Evolutionary conservation across 2,888 invertebrate genomes (phyloP).

Genomic region (Lamellibrachia satsuma): DNA sequence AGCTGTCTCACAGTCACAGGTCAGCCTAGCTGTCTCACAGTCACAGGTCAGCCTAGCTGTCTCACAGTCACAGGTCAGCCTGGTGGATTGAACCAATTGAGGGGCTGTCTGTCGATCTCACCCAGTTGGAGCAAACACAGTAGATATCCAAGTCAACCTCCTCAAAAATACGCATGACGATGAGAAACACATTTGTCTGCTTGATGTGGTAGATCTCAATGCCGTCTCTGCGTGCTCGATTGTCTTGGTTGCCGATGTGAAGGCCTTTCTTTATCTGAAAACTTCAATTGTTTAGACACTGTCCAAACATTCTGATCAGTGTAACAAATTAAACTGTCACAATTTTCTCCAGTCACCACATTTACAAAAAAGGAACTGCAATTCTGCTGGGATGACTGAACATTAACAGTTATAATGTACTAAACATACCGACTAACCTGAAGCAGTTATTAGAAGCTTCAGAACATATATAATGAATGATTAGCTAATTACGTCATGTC

Average conservation of each 20-base stretch:
- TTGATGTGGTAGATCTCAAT: not conserved
- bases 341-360: not conserved
- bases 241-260: not conserved
- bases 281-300: not conserved
- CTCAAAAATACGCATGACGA: not conserved
- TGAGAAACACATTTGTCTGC: not conserved
- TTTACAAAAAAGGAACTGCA: not conserved
- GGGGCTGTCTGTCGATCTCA: not conserved
- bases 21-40: no score
- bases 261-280: not conserved
- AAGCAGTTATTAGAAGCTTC: no score
- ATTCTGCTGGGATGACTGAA: no score
- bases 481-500: not conserved
- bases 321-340: not conserved
- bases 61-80: no score
- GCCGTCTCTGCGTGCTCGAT: not conserved
- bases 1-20: no score
- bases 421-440: no score
- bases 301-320: not conserved
- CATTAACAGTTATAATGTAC: no score
- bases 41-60: no score
- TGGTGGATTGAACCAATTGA: no score
- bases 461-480: no score
- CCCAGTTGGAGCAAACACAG: not conserved
- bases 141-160: not conserved